Conservation (phyloP, 2,113 vertebrate genomes). For the Microcebus lehilahytsara region DNA sequence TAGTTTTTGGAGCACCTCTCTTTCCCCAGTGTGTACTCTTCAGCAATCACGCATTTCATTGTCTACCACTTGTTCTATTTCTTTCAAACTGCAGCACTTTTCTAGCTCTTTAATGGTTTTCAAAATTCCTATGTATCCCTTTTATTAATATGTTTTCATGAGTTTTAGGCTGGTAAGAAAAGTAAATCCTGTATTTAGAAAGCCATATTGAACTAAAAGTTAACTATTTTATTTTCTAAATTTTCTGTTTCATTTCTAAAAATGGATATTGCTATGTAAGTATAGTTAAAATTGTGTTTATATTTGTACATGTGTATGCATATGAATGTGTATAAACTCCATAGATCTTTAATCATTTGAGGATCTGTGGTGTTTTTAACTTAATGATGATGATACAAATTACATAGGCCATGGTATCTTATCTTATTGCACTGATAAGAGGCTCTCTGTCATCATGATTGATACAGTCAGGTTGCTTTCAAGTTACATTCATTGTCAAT, state of each 20-base stretch:
- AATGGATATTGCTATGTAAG: background rate
- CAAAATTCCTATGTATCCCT: background rate
- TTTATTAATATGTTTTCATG: background rate
- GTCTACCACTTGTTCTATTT: background rate
- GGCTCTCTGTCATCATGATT: background rate
- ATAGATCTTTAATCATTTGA: background rate
- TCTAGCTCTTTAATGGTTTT: background rate
- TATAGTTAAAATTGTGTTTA: background rate
- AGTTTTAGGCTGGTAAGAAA: background rate
- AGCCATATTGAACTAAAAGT: background rate
- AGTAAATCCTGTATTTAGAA: background rate
- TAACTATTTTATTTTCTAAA: background rate
- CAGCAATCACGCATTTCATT: background rate
- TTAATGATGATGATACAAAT: background rate
- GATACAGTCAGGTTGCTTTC: background rate
- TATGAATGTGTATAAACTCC: background rate
- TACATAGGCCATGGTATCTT: background rate
- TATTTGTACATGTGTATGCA: background rate
- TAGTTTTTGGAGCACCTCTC: background rate
- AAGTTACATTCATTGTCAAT: background rate
- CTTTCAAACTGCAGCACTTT: background rate
- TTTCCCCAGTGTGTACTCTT: background rate
- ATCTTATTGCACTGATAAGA: no score
- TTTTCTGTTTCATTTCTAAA: background rate
- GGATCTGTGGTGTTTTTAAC: background rate